Percentiles rank a stretch among this genome's conserved stretches.
Evolutionary conservation across 2,797 vertebrate species (phyloP).

Genomic region (Diplodus puntazzo): DNA sequence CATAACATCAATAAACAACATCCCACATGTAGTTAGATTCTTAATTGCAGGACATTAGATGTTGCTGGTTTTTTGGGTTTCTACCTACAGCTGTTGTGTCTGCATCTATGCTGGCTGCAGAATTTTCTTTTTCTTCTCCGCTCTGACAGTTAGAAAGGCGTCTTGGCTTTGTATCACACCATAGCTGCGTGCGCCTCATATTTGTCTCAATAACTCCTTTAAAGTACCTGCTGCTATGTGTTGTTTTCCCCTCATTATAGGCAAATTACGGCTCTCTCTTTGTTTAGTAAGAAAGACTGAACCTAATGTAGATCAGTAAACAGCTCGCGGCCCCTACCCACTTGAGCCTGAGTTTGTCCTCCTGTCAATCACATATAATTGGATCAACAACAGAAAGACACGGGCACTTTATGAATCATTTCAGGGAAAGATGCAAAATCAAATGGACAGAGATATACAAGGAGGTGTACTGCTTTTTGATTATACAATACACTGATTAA

Average conservation of each 20-base stretch:
- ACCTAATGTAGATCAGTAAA: constrained; percentile 78
- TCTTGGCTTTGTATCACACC: constrained; percentile 55
- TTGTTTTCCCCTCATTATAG: constrained; percentile 72
- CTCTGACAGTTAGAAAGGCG: constrained; percentile 43
- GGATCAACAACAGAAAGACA: constrained; percentile 73
- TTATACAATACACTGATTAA: background rate
- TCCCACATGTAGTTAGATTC: background rate
- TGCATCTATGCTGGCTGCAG: constrained; percentile 25
- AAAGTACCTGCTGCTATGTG: constrained; percentile 63
- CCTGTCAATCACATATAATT: constrained; percentile 86
- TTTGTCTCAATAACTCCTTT: constrained; percentile 69
- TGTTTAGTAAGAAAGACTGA: constrained; percentile 64
- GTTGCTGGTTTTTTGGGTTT: constrained; percentile 6
- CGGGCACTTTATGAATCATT: constrained; percentile 74
- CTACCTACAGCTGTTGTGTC: constrained; percentile 17
- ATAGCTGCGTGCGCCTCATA: constrained; percentile 47
- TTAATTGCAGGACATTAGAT: constrained; percentile 27
- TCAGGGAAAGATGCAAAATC: constrained; percentile 47
- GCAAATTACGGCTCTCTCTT: constrained; percentile 72
- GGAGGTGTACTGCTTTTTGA: constrained; percentile 1
- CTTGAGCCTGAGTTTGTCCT: constrained; percentile 63
- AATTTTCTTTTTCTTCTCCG: constrained; percentile 43
- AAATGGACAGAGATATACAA: constrained; percentile 31
- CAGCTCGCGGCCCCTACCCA: constrained; percentile 68
- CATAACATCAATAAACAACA: background rate